Evolutionary conservation across 2,797 vertebrate species (phyloP).

Genomic region (Cynopterus sphinx): DNA sequence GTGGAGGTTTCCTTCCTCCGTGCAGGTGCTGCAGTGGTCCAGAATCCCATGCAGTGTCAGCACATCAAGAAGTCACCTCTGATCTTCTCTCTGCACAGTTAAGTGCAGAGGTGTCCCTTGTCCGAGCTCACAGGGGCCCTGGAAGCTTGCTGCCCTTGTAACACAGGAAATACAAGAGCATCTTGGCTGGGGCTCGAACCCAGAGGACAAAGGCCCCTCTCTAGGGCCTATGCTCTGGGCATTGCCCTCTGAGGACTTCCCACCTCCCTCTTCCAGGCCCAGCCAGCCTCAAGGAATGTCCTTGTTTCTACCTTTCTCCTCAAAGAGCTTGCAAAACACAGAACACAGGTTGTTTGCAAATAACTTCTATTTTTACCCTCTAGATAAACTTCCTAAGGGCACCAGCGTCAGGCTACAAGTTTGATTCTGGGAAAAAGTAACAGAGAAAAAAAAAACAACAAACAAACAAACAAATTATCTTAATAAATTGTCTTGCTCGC

Average conservation of each 20-base stretch:
- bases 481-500: not conserved
- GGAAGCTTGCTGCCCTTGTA: not conserved
- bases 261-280: not conserved
- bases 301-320: not conserved
- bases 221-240: not conserved
- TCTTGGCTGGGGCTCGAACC: not conserved
- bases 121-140: not conserved
- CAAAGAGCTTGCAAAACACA: not conserved
- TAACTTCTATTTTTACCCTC: not conserved
- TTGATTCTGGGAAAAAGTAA: not conserved
- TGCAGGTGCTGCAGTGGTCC: not conserved
- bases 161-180: not conserved
- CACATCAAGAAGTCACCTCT: not conserved
- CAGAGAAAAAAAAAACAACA: not conserved
- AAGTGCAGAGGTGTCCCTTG: not conserved
- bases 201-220: not conserved
- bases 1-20: not conserved
- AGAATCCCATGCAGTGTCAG: not conserved
- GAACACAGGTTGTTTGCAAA: not conserved
- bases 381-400: not conserved
- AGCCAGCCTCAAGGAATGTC: not conserved
- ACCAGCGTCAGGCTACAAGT: not conserved
- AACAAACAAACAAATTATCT: not conserved
- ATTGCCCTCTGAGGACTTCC: not conserved
- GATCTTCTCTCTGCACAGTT: not conserved